Evolutionary conservation across 64 coral and sea anemone genomes (phyloP).

Genomic region (Montipora capricornis): DNA sequence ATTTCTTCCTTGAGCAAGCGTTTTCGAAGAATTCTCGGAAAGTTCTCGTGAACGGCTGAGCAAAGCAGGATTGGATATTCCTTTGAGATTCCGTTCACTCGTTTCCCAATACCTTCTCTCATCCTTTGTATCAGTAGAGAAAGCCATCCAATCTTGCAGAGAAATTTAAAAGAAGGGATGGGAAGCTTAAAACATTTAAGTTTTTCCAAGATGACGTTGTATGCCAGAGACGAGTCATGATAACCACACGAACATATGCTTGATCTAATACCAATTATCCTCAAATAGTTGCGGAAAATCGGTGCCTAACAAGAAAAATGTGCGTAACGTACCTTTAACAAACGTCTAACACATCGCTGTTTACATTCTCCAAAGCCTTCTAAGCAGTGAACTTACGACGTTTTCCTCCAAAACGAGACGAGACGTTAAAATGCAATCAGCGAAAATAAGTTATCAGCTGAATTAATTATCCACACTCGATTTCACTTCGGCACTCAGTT

Average conservation of each 20-base stretch:
- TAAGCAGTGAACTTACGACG: neutral
- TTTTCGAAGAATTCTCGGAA: neutral
- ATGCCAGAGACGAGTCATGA: no score
- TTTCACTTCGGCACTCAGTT: neutral
- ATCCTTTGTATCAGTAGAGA: no score
- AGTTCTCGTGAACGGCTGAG: neutral
- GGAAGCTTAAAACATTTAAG: no score
- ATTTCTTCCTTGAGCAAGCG: neutral
- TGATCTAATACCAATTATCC: neutral
- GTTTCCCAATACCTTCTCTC: no score
- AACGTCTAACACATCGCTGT: neutral
- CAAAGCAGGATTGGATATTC: no score
- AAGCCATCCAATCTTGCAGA: no score
- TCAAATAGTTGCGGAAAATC: neutral
- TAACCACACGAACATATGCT: no score
- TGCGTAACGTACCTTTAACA: neutral
- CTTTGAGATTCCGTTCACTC: no score
- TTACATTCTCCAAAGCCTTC: neutral
- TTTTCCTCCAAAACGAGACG: neutral
- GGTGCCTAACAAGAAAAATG: neutral
- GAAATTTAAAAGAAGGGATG: no score
- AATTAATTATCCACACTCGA: neutral
- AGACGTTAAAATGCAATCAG: neutral
- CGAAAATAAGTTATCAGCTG: neutral
- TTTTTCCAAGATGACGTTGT: no score